Percentiles rank a stretch among this genome's conserved stretches.
These are phyloP conservation scores for Semicossyphus pulcher DNA, from an alignment of 2,113 vertebrate genomes.

Conservation along the genomic window DNA sequence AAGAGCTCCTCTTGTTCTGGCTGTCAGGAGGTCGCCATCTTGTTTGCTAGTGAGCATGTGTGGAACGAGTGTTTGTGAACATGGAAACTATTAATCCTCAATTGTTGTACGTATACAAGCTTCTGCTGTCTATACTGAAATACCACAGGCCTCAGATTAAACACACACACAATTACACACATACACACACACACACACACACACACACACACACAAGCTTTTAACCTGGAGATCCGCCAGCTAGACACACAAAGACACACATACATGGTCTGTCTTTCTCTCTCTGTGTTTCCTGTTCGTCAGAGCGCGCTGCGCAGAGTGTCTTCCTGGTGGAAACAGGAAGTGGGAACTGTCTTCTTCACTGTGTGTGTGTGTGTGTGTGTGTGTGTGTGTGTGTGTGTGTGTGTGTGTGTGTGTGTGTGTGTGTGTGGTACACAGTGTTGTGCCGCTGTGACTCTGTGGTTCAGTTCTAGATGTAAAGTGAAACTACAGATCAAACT, in stretches of 20 bases:
- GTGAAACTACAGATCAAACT: neutral
- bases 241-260: too few relatives aligned
- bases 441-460: neutral
- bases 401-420: neutral
- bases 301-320: neutral
- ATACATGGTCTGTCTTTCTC: too few relatives aligned
- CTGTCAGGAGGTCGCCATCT: neutral
- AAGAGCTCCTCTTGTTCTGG: neutral
- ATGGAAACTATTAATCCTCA: too few relatives aligned
- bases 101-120: too few relatives aligned
- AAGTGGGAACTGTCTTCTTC: constrained; percentile 46
- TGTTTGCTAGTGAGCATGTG: too few relatives aligned
- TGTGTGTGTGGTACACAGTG: neutral
- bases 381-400: neutral
- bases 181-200: too few relatives aligned
- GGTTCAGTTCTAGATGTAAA: neutral
- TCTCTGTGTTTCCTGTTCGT: constrained; percentile 40
- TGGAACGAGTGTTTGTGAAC: too few relatives aligned
- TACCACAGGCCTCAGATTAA: neutral
- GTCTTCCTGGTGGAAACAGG: constrained; percentile 62
- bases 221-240: too few relatives aligned
- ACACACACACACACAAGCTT: neutral
- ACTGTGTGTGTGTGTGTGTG: neutral
- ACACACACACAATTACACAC: neutral
- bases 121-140: too few relatives aligned